Evolutionary conservation across 2,888 invertebrate species (phyloP).

Genomic region (Belgica antarctica): DNA sequence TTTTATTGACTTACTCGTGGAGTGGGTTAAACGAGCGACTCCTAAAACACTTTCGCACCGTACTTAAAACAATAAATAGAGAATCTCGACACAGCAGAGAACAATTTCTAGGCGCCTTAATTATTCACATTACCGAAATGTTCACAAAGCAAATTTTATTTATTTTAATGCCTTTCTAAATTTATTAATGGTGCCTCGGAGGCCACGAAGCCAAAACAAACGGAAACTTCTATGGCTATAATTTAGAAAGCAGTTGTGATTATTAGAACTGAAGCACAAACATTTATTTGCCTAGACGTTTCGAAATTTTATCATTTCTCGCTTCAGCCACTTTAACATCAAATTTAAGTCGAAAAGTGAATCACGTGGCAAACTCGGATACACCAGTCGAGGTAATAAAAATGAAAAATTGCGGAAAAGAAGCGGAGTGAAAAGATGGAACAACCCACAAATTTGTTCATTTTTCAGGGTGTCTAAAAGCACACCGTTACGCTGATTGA

Average conservation of each 20-base stretch:
- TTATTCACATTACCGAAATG: conserved; percentile 22
- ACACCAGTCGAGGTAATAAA: not conserved
- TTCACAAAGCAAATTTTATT: conserved; percentile 33
- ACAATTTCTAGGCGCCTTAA: conserved; percentile 9
- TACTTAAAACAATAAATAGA: conserved; percentile 15
- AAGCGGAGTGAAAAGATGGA: not conserved
- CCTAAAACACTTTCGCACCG: not conserved
- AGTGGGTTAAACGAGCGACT: not conserved
- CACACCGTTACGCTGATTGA: not conserved
- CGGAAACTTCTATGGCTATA: conserved; percentile 9
- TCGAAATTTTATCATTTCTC: not conserved
- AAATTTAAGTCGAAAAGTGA: not conserved
- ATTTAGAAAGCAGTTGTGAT: conserved; percentile 1
- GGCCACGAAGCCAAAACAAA: conserved; percentile 1
- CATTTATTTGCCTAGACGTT: not conserved
- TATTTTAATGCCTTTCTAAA: conserved; percentile 35
- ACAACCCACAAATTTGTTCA: not conserved
- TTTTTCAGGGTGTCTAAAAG: not conserved
- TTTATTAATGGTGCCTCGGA: conserved; percentile 12
- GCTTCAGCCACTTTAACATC: not conserved
- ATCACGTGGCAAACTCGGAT: too few relatives aligned
- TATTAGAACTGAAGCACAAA: conserved; percentile 5
- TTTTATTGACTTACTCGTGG: not conserved
- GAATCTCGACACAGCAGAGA: not conserved
- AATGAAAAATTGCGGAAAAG: not conserved